Evolutionary conservation across 2,888 invertebrate species (phyloP), one percentile per base, ranked within the genome.

Genomic region (Desoria tigrina): DNA sequence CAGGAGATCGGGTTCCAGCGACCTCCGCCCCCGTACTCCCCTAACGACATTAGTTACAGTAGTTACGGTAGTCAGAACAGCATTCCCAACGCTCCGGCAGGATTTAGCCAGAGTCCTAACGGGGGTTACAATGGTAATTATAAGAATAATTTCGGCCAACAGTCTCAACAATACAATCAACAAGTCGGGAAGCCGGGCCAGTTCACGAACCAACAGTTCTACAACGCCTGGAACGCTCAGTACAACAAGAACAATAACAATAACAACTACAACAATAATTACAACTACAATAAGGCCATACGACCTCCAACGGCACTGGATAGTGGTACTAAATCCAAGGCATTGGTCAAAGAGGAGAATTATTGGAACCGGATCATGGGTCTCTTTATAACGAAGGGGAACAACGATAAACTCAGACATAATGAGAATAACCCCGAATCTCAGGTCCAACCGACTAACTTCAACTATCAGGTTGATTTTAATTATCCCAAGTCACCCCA

Each of bases 291-390:
- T 6, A 18, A 16, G n/a, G 45, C 45, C 4, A n/a, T 45, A 11
- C 16, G 45, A 45, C 45, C 45, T 18, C n/a, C 45, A 21, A 45
- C 9, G 6, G 45, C 45, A 6, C 16, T 45, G 16, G n/a, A 45
- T 16, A 21, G 16, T 45, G 21, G n/a, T 16, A n/a, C n/a, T 16
- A 45, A 45, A n/a, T 16, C 45, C 6, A 45, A 45, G 45, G 21
- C 4, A 45, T 6, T 11, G 6, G 45, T 6, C 21, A 21, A 45
- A 6, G 45, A n/a, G n/a, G 16, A 6, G 6, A 18, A 16, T n/a
- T 45, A 45, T 45, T 45, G 45, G 45, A 45, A 45, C n/a, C 45
- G 45, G 16, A 45, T 45, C 16, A 16, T 16, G 45, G 45, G 45
- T 6, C 16, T 45, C 21, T 18, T 45, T 16, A 9, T 6, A 21